Conservation (phyloP, 30 jellyfish, hydroid and myxozoan species). For the Aurelia sp. region DNA sequence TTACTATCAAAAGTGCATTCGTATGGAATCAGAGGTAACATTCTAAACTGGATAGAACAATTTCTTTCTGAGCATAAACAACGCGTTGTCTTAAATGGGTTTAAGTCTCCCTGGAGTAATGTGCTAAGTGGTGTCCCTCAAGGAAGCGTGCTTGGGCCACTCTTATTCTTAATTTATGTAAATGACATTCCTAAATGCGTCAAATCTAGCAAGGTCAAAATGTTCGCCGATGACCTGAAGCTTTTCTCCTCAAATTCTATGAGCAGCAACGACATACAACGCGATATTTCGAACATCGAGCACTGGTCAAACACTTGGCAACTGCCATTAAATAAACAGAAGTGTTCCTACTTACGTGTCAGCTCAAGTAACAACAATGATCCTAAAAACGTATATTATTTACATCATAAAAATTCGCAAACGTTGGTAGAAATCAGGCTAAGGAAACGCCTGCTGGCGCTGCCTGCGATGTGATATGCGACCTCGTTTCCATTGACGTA, state of each 20-base stretch:
- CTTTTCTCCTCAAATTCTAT: neutral
- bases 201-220: constrained; percentile 26
- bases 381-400: neutral
- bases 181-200: constrained; percentile 7
- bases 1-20: constrained; percentile 7
- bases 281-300: constrained; percentile 11
- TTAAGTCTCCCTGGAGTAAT: constrained; percentile 17
- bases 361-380: neutral
- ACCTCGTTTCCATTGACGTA: no score
- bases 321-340: neutral
- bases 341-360: constrained; percentile 1
- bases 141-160: no score
- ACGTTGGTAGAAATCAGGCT: no score
- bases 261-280: constrained; percentile 1
- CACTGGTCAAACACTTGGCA: constrained; percentile 32
- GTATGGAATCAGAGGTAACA: constrained; percentile 28
- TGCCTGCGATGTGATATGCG: no score
- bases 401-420: neutral
- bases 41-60: constrained; percentile 16
- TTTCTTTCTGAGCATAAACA: constrained; percentile 28
- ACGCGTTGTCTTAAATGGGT: constrained; percentile 32
- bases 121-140: neutral
- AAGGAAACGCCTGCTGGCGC: no score
- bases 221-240: constrained; percentile 40
- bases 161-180: no score